Percentiles rank a stretch among this genome's conserved stretches.
phyloP scores from a whole-genome alignment of 1,140 invertebrate species.

The Zaprionus lachaisei region DNA sequence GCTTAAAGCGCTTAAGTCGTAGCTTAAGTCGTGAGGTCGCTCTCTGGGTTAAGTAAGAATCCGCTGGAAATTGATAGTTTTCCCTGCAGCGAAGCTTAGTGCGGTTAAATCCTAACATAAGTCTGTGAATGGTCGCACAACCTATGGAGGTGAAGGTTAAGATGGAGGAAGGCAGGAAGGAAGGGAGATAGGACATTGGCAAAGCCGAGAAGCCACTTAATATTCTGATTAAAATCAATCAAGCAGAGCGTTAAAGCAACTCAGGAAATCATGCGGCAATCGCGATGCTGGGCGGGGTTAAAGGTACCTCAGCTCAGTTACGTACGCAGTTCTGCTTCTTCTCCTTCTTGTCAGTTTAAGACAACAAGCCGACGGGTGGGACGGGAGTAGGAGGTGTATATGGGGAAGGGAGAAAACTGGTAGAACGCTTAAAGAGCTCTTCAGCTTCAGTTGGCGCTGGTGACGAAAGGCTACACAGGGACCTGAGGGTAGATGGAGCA shows the following conservation, averaged over 20 bases:
- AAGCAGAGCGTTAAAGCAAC: constrained; percentile 51
- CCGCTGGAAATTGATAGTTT: not conserved
- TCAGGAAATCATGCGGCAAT: constrained; percentile 45
- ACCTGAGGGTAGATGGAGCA: not conserved
- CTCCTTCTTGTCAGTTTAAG: constrained; percentile 20
- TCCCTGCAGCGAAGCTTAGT: constrained; percentile 1
- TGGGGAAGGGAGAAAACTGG: not conserved
- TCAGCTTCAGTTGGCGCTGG: constrained; percentile 8
- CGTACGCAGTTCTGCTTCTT: not conserved
- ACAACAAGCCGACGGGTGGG: not conserved
- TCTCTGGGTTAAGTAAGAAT: not conserved
- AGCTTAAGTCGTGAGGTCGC: not conserved
- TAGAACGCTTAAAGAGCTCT: constrained; percentile 7
- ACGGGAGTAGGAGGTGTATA: not conserved
- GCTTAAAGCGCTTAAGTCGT: constrained; percentile 1
- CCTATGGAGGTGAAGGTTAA: not conserved
- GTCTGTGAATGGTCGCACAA: not conserved
- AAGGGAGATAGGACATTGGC: not conserved
- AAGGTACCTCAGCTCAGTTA: not conserved
- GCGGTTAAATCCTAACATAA: not conserved
- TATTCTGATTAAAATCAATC: constrained; percentile 83
- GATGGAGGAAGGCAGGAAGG: not conserved
- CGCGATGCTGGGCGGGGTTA: not conserved
- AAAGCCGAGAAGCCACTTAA: constrained; percentile 66
- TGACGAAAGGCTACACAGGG: constrained; percentile 3